These are phyloP conservation scores for Onychorhynchus coronatus DNA, from an alignment of 2,113 vertebrate species.

Conservation along the genomic window DNA sequence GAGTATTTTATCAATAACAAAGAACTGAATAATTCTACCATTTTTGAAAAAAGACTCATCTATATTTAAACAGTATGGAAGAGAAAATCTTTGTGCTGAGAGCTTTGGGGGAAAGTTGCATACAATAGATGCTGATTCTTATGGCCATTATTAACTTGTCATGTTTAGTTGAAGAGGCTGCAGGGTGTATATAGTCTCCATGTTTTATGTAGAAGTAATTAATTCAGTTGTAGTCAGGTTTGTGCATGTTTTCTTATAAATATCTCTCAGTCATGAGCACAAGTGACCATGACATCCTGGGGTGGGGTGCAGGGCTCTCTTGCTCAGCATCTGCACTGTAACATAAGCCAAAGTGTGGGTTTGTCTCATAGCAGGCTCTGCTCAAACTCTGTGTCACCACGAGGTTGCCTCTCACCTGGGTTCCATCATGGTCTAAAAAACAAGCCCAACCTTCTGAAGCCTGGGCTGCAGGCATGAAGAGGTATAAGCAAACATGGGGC, in stretches of 20 bases:
- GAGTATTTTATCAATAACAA: conserved; percentile 66
- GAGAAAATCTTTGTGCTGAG: conserved; percentile 4
- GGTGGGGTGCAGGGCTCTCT: fast-evolving
- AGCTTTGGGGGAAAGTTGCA: not conserved
- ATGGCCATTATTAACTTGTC: not conserved
- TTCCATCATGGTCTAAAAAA: not conserved
- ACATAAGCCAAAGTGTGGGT: fast-evolving
- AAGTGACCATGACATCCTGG: not conserved
- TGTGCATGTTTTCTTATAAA: not conserved
- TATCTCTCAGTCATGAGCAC: not conserved
- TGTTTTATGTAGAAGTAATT: not conserved
- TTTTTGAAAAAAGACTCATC: conserved; percentile 55
- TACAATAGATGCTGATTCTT: not conserved
- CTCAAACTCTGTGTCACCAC: no score
- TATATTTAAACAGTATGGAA: conserved; percentile 64
- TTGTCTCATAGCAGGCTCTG: not conserved
- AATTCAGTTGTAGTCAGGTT: not conserved
- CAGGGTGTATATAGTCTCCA: not conserved
- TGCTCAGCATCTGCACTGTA: no score
- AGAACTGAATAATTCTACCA: conserved; percentile 58
- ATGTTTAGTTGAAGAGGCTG: not conserved
- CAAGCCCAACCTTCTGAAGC: not conserved
- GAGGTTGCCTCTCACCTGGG: no score
- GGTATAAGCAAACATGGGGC: not conserved
- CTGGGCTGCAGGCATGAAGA: not conserved